Evolutionary conservation across 2,113 vertebrate species (phyloP).

Genomic region (Arenaria interpres): DNA sequence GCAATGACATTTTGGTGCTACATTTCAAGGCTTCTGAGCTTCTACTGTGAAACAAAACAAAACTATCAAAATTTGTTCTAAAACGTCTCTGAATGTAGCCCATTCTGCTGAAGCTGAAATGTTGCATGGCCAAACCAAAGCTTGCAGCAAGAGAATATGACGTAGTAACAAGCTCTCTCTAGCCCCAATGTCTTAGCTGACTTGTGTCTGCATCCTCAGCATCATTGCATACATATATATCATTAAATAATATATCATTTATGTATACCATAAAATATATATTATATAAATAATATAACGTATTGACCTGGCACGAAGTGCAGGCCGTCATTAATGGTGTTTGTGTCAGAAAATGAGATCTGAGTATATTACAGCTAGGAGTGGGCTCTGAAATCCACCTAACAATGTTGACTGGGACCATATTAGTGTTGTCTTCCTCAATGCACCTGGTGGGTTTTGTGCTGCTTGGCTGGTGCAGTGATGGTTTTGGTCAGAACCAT

Average conservation of each 20-base stretch:
- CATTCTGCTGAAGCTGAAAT: background rate
- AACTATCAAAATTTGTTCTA: background rate
- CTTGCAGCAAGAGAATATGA: rapidly evolving
- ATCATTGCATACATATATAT: background rate
- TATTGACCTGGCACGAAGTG: rapidly evolving
- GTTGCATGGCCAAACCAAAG: background rate
- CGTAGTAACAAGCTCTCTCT: background rate
- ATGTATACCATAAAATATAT: background rate
- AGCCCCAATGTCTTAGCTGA: background rate
- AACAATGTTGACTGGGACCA: rapidly evolving
- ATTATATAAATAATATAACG: background rate
- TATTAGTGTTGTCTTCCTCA: background rate
- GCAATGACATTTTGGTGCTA: background rate
- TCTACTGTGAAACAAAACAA: background rate
- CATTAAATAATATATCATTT: background rate
- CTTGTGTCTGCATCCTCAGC: background rate
- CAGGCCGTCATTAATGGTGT: background rate
- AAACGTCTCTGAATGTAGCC: rapidly evolving
- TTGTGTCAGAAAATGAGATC: background rate
- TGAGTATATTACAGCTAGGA: background rate
- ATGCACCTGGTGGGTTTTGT: background rate
- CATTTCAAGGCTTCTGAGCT: background rate
- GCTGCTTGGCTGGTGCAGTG: rapidly evolving
- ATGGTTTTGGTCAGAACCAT: background rate
- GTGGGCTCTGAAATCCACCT: background rate